Base-by-base conservation (phyloP, 2,888 invertebrate genomes). In the Prosapia bicincta region DNA sequence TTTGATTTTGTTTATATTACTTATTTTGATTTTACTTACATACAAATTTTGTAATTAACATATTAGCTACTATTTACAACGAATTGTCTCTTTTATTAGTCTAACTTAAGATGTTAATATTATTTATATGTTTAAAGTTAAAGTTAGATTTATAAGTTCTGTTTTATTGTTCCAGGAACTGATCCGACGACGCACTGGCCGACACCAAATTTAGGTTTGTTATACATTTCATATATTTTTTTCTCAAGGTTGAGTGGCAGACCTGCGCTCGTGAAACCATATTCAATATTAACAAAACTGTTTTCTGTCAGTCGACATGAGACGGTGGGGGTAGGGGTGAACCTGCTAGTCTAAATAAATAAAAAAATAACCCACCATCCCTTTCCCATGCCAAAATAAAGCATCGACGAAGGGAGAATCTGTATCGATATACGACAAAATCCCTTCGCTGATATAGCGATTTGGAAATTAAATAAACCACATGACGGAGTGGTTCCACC, bases 271-370 rank as follows among this genome's bases (percentile, higher is more conserved):
- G 13, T 38, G 38, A 6, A n/a, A n/a, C n/a, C n/a, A 15, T 38
- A 6, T 38, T 13, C 1, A 38, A 38, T 38, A 38, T 38, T 54
- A 54, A 54, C 54, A 20, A 54, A 54, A 6, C 54, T 20, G 54
- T 5, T 20, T 54, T 54, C n/a, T 6, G 20, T 54, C 54, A 54
- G 20, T 54, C 54, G 54, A 2, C 54, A 13, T 54, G 5, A 54
- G n/a, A 9, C 3, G 54, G 20, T 5, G 5, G 20, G 3, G 15
- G 6, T 15, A 3, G 20, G 54, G 54, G 54, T 20, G 54, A 54
- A 54, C 54, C 54, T 54, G 54, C 54, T 54, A 54, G 54, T 54
- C 54, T 54, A 54, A 54, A 54, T 54, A 54, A 54, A 54, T 54
- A 54, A 54, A 54, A 20, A 54, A 54, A n/a, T 20, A 54, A n/a